Conservation (phyloP, 2,888 invertebrate species). For the Conistra vaccinii region DNA sequence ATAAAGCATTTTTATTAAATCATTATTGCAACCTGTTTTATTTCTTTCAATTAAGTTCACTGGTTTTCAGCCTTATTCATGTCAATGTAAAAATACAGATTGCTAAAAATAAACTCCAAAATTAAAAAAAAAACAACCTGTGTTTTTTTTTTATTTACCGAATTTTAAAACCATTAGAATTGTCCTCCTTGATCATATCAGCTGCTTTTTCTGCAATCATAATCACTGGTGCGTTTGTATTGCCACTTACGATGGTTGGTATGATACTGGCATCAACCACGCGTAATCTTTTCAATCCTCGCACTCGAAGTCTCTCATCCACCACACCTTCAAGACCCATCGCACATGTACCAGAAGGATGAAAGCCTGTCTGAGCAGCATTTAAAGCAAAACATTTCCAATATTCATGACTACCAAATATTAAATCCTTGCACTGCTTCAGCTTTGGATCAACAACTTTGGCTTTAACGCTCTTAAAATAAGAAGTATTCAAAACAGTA, state of each 20-base stretch:
- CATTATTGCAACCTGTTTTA: neutral
- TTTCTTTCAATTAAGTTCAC: neutral
- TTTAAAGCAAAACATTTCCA: slow-evolving; percentile 59
- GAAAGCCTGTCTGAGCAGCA: slow-evolving; percentile 43
- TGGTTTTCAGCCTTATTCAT: neutral
- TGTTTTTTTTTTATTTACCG: neutral
- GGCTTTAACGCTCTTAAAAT: slow-evolving; percentile 72
- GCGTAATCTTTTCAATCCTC: slow-evolving; percentile 89
- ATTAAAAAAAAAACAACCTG: neutral
- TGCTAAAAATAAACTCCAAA: neutral
- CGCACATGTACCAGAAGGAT: slow-evolving; percentile 61
- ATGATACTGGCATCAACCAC: slow-evolving; percentile 71
- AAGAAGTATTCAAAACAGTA: slow-evolving; percentile 81
- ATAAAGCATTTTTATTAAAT: neutral
- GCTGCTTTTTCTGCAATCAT: slow-evolving; percentile 91
- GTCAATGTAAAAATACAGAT: neutral
- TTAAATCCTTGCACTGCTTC: slow-evolving; percentile 39
- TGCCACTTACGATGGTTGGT: slow-evolving; percentile 81
- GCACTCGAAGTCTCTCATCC: slow-evolving; percentile 74
- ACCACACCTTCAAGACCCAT: slow-evolving; percentile 68
- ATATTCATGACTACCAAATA: slow-evolving; percentile 21
- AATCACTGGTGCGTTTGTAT: slow-evolving; percentile 90
- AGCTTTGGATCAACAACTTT: slow-evolving; percentile 67
- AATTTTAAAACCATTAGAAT: neutral
- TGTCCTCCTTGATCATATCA: slow-evolving; percentile 73